Conservation (phyloP, 2,113 vertebrate genomes). For the Dissostichus mawsoni region DNA sequence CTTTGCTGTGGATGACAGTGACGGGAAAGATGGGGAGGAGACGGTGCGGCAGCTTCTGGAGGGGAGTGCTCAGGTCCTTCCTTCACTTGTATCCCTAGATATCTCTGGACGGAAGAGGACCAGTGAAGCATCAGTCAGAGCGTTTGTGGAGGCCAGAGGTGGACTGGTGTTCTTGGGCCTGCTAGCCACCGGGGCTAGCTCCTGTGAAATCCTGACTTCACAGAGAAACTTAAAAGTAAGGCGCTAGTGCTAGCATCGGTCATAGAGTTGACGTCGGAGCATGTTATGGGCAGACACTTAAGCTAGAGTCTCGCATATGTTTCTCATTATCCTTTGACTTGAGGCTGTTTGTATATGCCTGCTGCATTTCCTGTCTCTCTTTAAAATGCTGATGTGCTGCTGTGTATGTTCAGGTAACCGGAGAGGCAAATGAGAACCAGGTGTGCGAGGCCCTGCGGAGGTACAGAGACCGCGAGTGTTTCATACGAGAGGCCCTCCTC, state of each 20-base stretch:
- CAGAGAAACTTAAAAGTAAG: slow-evolving; percentile 91
- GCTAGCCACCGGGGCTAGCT: slow-evolving; percentile 91
- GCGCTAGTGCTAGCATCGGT: background rate
- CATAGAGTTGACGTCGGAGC: background rate
- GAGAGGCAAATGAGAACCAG: slow-evolving; percentile 93
- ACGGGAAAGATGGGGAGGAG: slow-evolving; percentile 74
- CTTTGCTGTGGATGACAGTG: slow-evolving; percentile 77
- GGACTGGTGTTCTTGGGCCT: slow-evolving; percentile 93
- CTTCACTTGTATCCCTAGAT: slow-evolving; percentile 90
- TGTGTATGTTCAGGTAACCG: slow-evolving; percentile 88
- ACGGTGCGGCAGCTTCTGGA: slow-evolving; percentile 90
- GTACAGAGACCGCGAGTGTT: slow-evolving; percentile 93
- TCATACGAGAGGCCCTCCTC: slow-evolving; percentile 92
- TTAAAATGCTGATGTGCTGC: slow-evolving; percentile 46
- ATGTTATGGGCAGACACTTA: background rate
- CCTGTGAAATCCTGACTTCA: slow-evolving; percentile 88
- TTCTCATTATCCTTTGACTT: slow-evolving; percentile 55
- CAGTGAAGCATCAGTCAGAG: slow-evolving; percentile 87
- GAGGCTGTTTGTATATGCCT: slow-evolving; percentile 30
- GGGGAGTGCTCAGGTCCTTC: slow-evolving; percentile 88
- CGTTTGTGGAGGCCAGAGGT: slow-evolving; percentile 88
- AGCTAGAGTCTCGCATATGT: slow-evolving; percentile 17
- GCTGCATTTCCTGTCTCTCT: slow-evolving; percentile 54
- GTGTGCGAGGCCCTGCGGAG: slow-evolving; percentile 93
- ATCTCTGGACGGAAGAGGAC: slow-evolving; percentile 93